phyloP scores from a whole-genome alignment of 2,797 vertebrate species.

The Coregonus suidteri region DNA sequence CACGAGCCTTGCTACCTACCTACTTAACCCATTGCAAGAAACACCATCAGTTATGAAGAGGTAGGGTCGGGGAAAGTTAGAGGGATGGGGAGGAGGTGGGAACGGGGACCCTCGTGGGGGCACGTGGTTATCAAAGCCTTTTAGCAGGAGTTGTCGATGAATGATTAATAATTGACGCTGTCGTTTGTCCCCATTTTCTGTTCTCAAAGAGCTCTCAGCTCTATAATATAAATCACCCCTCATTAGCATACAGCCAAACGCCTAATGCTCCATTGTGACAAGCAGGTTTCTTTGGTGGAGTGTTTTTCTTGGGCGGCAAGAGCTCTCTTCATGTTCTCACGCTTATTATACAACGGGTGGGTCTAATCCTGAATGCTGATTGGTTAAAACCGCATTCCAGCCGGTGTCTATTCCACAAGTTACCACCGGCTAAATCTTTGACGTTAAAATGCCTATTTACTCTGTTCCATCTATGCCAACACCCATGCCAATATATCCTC shows the following conservation, averaged over 20 bases:
- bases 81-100: no score
- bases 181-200: background rate
- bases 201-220: background rate
- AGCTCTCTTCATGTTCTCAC: background rate
- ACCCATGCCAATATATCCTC: no score
- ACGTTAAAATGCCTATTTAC: no score
- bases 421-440: no score
- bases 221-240: background rate
- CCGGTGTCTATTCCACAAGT: no score
- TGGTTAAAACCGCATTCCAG: no score
- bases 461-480: no score
- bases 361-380: no score
- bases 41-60: slow-evolving; percentile 34
- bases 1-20: background rate
- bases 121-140: background rate
- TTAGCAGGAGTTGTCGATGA: background rate
- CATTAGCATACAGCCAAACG: background rate
- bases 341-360: background rate
- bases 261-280: background rate
- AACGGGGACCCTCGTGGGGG: background rate
- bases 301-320: background rate
- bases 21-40: slow-evolving; percentile 3
- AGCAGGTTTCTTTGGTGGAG: background rate
- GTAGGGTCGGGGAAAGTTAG: background rate
- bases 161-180: slow-evolving; percentile 9